Percentiles rank a stretch among this genome's conserved stretches.
phyloP scores from a whole-genome alignment of 1,140 invertebrate genomes.

The Drosophila eugracilis region DNA sequence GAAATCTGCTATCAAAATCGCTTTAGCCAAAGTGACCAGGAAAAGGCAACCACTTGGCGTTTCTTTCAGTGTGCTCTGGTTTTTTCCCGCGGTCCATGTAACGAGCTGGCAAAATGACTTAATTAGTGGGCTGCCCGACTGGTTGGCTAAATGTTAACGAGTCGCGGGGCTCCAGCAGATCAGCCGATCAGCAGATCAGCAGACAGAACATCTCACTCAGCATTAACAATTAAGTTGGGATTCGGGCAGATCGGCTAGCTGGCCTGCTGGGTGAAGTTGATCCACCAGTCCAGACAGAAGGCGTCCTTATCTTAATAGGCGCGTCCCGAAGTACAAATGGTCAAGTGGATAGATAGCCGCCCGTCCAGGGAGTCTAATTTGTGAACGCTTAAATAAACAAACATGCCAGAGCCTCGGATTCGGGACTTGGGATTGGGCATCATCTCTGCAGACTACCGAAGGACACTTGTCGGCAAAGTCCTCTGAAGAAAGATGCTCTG shows the following conservation, averaged over 20 bases:
- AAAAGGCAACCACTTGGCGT: too few relatives aligned
- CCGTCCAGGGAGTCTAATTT: slow-evolving; percentile 68
- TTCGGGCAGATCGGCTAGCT: slow-evolving; percentile 27
- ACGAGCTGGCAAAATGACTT: slow-evolving; percentile 81
- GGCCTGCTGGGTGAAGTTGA: slow-evolving; percentile 35
- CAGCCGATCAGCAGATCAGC: too few relatives aligned
- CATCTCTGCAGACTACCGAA: neutral
- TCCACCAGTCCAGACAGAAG: slow-evolving; percentile 4
- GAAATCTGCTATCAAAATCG: too few relatives aligned
- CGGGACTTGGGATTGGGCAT: neutral
- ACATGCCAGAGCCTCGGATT: slow-evolving; percentile 48
- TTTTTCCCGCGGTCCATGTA: slow-evolving; percentile 46
- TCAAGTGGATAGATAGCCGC: slow-evolving; percentile 66
- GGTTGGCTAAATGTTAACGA: slow-evolving; percentile 57
- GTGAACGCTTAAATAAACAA: slow-evolving; percentile 83
- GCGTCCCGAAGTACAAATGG: slow-evolving; percentile 80
- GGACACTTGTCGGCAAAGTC: slow-evolving; percentile 55
- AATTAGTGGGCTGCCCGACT: slow-evolving; percentile 57
- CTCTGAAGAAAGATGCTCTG: slow-evolving; percentile 55
- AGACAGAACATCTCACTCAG: slow-evolving; percentile 59
- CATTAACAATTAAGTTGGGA: slow-evolving; percentile 49
- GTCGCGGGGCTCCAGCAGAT: slow-evolving; percentile 2
- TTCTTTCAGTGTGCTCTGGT: slow-evolving; percentile 20
- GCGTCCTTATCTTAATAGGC: slow-evolving; percentile 76
- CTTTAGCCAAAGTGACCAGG: too few relatives aligned